These are phyloP conservation scores for Chitala chitala DNA, from an alignment of 2,113 vertebrate genomes.

Conservation along the genomic window DNA sequence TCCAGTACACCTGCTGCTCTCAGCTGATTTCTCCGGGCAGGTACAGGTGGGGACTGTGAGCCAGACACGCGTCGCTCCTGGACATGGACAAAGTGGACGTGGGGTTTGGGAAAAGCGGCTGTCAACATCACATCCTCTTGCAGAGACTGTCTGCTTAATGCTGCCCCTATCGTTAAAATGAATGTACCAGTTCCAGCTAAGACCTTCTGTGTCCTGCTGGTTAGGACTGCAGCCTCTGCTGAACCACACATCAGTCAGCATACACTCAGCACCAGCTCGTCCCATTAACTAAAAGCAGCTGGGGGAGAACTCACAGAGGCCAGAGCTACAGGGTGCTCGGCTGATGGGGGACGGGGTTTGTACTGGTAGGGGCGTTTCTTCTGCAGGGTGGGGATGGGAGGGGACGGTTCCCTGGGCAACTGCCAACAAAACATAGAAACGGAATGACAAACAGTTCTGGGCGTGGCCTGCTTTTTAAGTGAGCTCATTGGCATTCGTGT, in stretches of 20 bases:
- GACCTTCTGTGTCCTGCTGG: no score
- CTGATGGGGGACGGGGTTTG: conserved; percentile 62
- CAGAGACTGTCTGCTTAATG: no score
- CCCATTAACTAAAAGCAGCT: no score
- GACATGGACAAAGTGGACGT: not conserved
- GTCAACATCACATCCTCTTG: no score
- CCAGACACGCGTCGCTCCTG: conserved; percentile 67
- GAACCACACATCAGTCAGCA: no score
- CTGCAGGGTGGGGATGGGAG: conserved; percentile 71
- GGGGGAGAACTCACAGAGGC: conserved; percentile 49
- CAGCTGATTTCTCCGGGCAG: conserved; percentile 78
- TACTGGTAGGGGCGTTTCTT: conserved; percentile 54
- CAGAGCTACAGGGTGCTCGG: conserved; percentile 54
- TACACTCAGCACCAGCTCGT: no score
- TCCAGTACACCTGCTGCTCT: conserved; percentile 69
- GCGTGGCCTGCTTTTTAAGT: not conserved
- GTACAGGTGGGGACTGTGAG: conserved; percentile 78
- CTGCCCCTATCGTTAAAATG: no score
- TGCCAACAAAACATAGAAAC: conserved; percentile 35
- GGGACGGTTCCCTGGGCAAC: conserved; percentile 66
- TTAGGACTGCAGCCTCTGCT: no score
- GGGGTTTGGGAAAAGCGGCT: no score
- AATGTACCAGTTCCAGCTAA: no score
- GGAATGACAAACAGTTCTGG: not conserved
- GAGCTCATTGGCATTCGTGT: no score